Evolutionary conservation across 1,140 invertebrate species (phyloP).

Genomic region (Frieseomelitta varia): DNA sequence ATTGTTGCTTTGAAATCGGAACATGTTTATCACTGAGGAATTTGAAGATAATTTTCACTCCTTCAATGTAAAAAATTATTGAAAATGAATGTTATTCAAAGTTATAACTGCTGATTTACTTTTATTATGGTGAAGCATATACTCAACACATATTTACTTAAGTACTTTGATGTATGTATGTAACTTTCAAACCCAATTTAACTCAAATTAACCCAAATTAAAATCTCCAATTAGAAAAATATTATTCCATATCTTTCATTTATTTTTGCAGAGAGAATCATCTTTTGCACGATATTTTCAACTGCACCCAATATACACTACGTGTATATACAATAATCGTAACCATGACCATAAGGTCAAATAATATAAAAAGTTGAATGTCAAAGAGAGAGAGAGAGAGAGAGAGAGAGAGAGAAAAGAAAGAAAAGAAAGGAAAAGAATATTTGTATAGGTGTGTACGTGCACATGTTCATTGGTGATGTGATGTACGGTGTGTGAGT

Average conservation of each 20-base stretch:
- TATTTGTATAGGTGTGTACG: not conserved
- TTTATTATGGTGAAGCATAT: too few relatives aligned
- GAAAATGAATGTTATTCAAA: not conserved
- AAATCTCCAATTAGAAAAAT: not conserved
- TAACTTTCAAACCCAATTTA: not conserved
- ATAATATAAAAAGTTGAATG: not conserved
- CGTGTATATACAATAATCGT: constrained; percentile 35
- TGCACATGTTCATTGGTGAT: not conserved
- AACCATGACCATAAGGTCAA: not conserved
- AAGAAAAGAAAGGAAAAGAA: not conserved
- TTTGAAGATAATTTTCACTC: not conserved
- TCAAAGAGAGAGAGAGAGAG: not conserved
- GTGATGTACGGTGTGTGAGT: not conserved
- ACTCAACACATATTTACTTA: too few relatives aligned
- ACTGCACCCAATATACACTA: not conserved
- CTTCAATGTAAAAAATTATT: not conserved
- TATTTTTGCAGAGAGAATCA: not conserved
- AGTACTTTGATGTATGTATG: not conserved
- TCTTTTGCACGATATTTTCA: not conserved
- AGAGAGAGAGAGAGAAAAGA: not conserved
- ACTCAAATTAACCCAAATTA: not conserved
- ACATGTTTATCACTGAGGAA: not conserved
- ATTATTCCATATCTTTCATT: not conserved
- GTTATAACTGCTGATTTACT: too few relatives aligned
- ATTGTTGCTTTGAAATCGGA: not conserved